Evolutionary conservation across 2,797 vertebrate species (phyloP).

Genomic region (Artibeus lituratus): DNA sequence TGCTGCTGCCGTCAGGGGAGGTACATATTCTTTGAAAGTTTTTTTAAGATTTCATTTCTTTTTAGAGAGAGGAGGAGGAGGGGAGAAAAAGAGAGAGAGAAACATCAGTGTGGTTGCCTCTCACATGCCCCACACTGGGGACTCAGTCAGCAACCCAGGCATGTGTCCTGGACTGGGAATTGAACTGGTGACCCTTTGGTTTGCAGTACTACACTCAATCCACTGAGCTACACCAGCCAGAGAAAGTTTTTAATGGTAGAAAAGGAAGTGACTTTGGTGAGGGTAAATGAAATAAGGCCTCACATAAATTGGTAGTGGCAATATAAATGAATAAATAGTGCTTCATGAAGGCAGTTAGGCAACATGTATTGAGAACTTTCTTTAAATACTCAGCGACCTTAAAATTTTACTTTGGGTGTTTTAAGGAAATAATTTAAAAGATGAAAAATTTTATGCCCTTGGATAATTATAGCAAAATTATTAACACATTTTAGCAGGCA

Average conservation of each 20-base stretch:
- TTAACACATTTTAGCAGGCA: not conserved
- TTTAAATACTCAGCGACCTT: not conserved
- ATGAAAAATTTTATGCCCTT: not conserved
- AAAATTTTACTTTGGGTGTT: conserved; percentile 10
- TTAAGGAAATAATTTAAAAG: conserved; percentile 26
- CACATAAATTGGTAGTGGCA: not conserved
- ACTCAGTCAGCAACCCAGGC: too few relatives aligned
- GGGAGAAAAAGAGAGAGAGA: too few relatives aligned
- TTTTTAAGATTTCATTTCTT: too few relatives aligned
- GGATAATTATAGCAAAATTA: not conserved
- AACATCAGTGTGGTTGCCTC: too few relatives aligned
- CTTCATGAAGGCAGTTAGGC: not conserved
- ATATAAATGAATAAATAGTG: not conserved
- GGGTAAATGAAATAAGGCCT: not conserved
- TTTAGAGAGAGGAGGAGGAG: too few relatives aligned
- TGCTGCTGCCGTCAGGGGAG: not conserved
- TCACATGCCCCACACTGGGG: too few relatives aligned
- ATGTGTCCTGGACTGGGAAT: too few relatives aligned
- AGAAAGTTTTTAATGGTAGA: not conserved
- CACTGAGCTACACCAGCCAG: too few relatives aligned
- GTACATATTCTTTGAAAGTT: not conserved
- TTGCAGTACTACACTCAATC: too few relatives aligned
- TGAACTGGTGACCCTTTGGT: too few relatives aligned
- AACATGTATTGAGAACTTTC: not conserved
- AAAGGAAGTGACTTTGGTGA: not conserved